Percentiles rank a stretch among this genome's conserved stretches.
These are phyloP conservation scores for Crotophaga sulcirostris DNA, from an alignment of 2,113 vertebrate species.

Conservation along the genomic window DNA sequence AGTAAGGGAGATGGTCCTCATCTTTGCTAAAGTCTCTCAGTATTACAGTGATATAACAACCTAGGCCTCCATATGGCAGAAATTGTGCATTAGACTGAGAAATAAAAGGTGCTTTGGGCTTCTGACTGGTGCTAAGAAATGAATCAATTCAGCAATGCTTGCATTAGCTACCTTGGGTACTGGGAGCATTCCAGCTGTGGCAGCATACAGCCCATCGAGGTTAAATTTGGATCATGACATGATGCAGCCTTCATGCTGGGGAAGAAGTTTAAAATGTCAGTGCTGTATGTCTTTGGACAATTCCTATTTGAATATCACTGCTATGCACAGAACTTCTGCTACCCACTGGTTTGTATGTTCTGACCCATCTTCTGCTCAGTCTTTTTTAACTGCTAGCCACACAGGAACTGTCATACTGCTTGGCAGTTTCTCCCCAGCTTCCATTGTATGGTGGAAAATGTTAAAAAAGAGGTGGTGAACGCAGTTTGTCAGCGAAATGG, in stretches of 20 bases:
- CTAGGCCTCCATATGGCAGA: background rate
- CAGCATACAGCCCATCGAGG: background rate
- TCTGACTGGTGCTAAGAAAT: constrained; percentile 20
- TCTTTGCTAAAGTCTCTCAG: background rate
- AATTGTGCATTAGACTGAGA: constrained; percentile 13
- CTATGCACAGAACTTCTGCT: background rate
- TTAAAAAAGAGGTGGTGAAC: background rate
- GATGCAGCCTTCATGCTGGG: constrained; percentile 27
- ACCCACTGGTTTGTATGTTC: background rate
- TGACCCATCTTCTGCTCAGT: background rate
- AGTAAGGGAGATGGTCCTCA: background rate
- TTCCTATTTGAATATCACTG: background rate
- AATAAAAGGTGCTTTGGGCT: background rate
- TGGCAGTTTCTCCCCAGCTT: background rate
- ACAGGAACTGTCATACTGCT: background rate
- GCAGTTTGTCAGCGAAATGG: background rate
- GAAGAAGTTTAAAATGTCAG: constrained; percentile 13
- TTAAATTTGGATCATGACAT: constrained; percentile 28
- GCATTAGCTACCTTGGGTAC: constrained; percentile 19
- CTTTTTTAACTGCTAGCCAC: background rate
- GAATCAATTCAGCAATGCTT: constrained; percentile 46
- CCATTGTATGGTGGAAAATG: background rate
- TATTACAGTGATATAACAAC: background rate
- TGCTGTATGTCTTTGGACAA: background rate
- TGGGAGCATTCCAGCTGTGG: constrained; percentile 29